Percentiles rank a stretch among this genome's conserved stretches.
Conservation (phyloP, 2,113 vertebrate genomes). For the Salvelinus alpinus region DNA sequence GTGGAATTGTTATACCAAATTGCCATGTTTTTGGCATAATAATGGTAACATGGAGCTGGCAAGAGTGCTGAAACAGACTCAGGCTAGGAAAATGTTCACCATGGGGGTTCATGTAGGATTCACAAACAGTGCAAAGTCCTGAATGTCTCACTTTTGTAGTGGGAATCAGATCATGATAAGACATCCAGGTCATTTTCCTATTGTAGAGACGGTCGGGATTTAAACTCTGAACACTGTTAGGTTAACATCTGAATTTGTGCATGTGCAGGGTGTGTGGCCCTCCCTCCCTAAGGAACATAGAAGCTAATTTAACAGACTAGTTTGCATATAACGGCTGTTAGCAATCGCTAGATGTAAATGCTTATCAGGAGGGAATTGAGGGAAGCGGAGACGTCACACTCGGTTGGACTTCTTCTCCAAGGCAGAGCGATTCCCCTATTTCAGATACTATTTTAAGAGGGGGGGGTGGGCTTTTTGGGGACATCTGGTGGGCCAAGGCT, state of each 20-base stretch:
- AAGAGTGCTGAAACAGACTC: too few species aligned
- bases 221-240: not conserved
- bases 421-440: slow-evolving; percentile 16
- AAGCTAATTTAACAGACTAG: not conserved
- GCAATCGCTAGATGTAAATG: not conserved
- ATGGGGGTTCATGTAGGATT: too few species aligned
- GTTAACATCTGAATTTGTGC: not conserved
- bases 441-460: slow-evolving; percentile 48
- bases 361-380: slow-evolving; percentile 15
- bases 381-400: slow-evolving; percentile 38
- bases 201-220: not conserved
- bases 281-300: not conserved
- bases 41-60: too few species aligned
- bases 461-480: slow-evolving; percentile 38
- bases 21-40: too few species aligned
- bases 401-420: slow-evolving; percentile 22
- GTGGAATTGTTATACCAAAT: too few species aligned
- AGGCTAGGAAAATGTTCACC: too few species aligned
- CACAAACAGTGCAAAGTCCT: too few species aligned
- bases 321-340: slow-evolving; percentile 8
- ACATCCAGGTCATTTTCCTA: not conserved
- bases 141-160: too few species aligned
- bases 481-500: slow-evolving; percentile 58
- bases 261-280: not conserved
- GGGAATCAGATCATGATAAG: too few species aligned